These are phyloP conservation scores for Acrocephalus kingi DNA, from an alignment of 2,113 vertebrate genomes.

Conservation along the genomic window DNA sequence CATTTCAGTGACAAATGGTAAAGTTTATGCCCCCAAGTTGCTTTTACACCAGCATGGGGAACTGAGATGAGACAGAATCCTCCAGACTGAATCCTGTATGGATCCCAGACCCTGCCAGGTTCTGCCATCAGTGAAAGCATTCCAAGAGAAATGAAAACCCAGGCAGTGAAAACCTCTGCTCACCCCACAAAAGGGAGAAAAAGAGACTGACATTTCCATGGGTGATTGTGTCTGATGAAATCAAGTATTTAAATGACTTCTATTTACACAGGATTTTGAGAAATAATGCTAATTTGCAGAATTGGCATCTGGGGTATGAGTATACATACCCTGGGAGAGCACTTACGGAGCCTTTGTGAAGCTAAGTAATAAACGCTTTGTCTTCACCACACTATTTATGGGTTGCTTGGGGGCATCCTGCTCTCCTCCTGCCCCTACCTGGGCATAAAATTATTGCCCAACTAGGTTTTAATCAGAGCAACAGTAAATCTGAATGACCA, in stretches of 20 bases:
- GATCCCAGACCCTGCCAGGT: not conserved
- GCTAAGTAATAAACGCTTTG: constrained; percentile 80
- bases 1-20: not conserved
- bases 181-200: constrained; percentile 23
- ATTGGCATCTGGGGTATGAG: constrained; percentile 60
- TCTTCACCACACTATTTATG: constrained; percentile 82
- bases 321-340: constrained; percentile 66
- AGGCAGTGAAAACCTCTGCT: constrained; percentile 53
- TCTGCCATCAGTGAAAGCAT: constrained; percentile 22
- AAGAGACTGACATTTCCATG: constrained; percentile 38
- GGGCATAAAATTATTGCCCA: constrained; percentile 70
- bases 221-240: constrained; percentile 34
- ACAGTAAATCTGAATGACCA: constrained; percentile 72
- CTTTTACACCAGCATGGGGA: not conserved
- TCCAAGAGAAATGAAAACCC: constrained; percentile 49
- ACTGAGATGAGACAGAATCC: not conserved
- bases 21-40: not conserved
- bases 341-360: constrained; percentile 67
- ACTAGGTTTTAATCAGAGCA: constrained; percentile 64
- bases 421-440: constrained; percentile 73
- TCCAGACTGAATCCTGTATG: constrained; percentile 5
- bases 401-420: constrained; percentile 78
- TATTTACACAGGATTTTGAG: constrained; percentile 71
- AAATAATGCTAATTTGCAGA: constrained; percentile 73
- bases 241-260: constrained; percentile 65